Conservation (phyloP, 1,140 invertebrate species). For the Drosophila ficusphila region DNA sequence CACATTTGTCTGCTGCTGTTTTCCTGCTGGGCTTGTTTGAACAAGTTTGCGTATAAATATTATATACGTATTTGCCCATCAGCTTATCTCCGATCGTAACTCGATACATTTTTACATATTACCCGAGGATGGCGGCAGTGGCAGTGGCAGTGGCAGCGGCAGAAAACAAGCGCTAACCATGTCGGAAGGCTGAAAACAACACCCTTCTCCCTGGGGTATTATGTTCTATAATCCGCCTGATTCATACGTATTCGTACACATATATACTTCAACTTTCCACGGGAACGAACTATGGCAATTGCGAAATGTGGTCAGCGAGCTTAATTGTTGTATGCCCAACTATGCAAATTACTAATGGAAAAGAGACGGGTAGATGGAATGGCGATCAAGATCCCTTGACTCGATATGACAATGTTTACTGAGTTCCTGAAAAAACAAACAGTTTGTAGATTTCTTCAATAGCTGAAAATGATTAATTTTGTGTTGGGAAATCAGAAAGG, state of each 20-base stretch:
- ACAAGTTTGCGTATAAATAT: slow-evolving; percentile 82
- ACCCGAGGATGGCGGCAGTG: slow-evolving; percentile 17
- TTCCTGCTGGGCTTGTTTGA: slow-evolving; percentile 67
- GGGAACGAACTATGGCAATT: not conserved
- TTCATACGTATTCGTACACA: slow-evolving; percentile 14
- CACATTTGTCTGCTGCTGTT: slow-evolving; percentile 69
- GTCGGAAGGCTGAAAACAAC: slow-evolving; percentile 29
- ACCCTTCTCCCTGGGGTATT: slow-evolving; percentile 50
- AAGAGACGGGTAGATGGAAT: not conserved
- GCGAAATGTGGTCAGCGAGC: slow-evolving; percentile 56
- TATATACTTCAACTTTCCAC: not conserved
- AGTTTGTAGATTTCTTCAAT: not conserved
- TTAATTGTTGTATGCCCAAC: slow-evolving; percentile 73
- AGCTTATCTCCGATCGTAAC: slow-evolving; percentile 78
- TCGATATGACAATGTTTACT: not conserved
- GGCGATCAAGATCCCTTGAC: not conserved
- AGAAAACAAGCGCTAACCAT: slow-evolving; percentile 40
- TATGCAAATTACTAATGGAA: slow-evolving; percentile 54
- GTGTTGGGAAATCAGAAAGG: not conserved
- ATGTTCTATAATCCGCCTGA: slow-evolving; percentile 68
- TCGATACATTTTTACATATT: slow-evolving; percentile 70
- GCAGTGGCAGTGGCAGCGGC: too few species aligned
- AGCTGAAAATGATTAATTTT: not conserved
- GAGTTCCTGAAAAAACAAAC: not conserved
- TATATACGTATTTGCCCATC: slow-evolving; percentile 77